These are phyloP conservation scores for Catocala fraxini DNA, from an alignment of 2,888 invertebrate species.

Conservation along the genomic window DNA sequence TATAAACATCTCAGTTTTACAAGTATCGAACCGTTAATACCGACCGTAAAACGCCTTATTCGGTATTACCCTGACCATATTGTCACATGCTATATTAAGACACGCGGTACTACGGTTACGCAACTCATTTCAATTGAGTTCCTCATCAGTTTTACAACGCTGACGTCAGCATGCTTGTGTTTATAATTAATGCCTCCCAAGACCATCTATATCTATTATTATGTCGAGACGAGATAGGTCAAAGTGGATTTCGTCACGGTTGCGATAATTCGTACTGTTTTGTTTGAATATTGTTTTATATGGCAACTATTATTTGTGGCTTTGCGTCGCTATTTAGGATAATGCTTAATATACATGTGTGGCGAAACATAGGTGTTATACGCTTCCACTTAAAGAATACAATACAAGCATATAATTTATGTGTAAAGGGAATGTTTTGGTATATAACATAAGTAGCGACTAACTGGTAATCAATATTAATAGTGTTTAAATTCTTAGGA, in stretches of 20 bases:
- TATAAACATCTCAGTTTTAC: no score
- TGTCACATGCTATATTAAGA: conserved; percentile 6
- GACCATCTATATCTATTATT: conserved; percentile 32
- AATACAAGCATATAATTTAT: no score
- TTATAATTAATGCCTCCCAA: conserved; percentile 44
- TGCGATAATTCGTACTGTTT: conserved; percentile 12
- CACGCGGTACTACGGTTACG: conserved; percentile 16
- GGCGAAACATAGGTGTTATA: no score
- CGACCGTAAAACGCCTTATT: not conserved
- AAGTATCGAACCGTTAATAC: not conserved
- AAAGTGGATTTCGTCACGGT: conserved; percentile 32
- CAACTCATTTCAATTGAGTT: conserved; percentile 15
- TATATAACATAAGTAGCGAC: no score
- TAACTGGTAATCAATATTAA: no score
- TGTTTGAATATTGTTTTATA: not conserved
- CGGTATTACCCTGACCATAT: not conserved
- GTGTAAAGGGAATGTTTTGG: no score
- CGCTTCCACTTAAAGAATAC: no score
- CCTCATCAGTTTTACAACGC: conserved; percentile 24
- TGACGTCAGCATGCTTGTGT: conserved; percentile 47
- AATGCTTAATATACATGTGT: no score
- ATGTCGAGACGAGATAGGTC: conserved; percentile 21
- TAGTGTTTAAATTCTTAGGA: no score
- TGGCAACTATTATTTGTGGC: not conserved
- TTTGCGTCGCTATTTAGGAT: not conserved